These are phyloP conservation scores for Trypoxylus dichotomus DNA, from an alignment of 1,140 invertebrate species.

Conservation along the genomic window DNA sequence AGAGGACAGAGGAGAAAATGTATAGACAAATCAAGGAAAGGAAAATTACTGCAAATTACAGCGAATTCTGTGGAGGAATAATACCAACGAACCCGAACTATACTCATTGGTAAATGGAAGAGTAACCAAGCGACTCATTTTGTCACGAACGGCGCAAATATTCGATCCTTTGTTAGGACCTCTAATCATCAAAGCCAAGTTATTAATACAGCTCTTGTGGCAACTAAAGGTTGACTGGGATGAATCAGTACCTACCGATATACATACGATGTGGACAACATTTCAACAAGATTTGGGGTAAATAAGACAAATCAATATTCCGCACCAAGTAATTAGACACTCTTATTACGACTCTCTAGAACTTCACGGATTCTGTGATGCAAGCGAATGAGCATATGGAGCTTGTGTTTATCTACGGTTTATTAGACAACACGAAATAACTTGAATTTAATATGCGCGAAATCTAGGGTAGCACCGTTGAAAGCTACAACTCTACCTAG, in stretches of 20 bases:
- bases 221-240: constrained; percentile 47
- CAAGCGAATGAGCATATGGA: not conserved
- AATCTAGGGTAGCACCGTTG: constrained; percentile 54
- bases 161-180: constrained; percentile 44
- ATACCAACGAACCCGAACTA: constrained; percentile 14
- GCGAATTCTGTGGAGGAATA: constrained; percentile 48
- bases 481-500: constrained; percentile 54
- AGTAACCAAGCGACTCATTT: constrained; percentile 38
- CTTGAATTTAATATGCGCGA: no score
- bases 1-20: constrained; percentile 41
- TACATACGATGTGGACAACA: constrained; percentile 31
- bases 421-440: no score
- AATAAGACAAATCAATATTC: not conserved
- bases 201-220: constrained; percentile 50
- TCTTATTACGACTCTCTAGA: not conserved
- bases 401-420: no score
- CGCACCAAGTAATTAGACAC: not conserved
- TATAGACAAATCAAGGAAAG: constrained; percentile 45
- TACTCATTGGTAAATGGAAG: constrained; percentile 18
- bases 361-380: not conserved
- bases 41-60: constrained; percentile 43
- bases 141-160: constrained; percentile 38
- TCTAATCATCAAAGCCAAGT: constrained; percentile 45
- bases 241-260: constrained; percentile 41
- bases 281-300: no score